Evolutionary conservation across 2,888 invertebrate species (phyloP), one percentile per base, ranked within the genome.

Genomic region (Drosophila phalerata): DNA sequence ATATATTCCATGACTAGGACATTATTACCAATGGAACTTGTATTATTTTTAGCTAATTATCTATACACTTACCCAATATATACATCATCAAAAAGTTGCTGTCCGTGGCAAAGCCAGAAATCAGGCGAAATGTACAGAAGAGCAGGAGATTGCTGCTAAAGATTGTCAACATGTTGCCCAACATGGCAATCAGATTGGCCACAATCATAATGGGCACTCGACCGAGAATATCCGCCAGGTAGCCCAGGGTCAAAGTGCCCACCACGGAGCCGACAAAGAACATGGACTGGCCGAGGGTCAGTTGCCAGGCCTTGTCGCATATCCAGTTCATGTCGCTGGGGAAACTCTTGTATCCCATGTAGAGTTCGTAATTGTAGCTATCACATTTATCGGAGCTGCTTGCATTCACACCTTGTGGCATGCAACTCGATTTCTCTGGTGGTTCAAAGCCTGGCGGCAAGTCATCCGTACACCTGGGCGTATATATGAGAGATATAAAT

Each of bases 291-390:
- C 94, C 94, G 19, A 94, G 77, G 2, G 93, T 93, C 17, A 94
- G 92, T 75, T 94, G 94, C 95, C 95, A 95, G 53, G 93, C 92
- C n/a, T 94, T 91, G 3, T 91, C 91, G 80, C 95, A 95, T 15
- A 95, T 93, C 95, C 95, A 95, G 79, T 94, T 73, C 91, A 95
- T 94, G 91, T 95, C 94, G 75, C 94, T 94, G 25, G 94, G 94
- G 48, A 95, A 93, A 73, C 95, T 95, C 52, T 93, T 85, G 79
- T 94, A 94, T 48, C 93, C 93, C 90, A 93, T 93, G 34, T 93
- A 93, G 10, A 92, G 91, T 69, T 94, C 93, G 84, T 94, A 95
- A 9, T 92, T 91, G 93, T 94, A 95, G 28, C 93, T 93, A 17
- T 91, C 64, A 73, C 94, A 94, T 0, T 48, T 53, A 2, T 51